Evolutionary conservation across 2,888 invertebrate species (phyloP).

Genomic region (Dasysyrphus albostriatus): DNA sequence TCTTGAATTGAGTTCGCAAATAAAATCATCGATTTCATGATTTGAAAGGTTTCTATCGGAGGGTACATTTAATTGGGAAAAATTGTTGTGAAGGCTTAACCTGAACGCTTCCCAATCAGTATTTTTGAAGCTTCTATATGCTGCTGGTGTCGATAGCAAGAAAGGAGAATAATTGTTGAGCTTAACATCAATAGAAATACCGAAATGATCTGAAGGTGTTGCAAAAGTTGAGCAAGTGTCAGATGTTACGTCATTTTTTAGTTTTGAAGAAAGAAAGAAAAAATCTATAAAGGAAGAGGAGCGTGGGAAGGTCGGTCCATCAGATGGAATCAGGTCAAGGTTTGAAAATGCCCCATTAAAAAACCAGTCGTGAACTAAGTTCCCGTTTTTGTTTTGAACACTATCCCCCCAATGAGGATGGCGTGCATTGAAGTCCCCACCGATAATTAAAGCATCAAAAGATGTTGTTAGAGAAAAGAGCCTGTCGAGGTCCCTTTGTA

Average conservation of each 20-base stretch:
- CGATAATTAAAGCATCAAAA: constrained; percentile 1
- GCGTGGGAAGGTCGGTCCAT: constrained; percentile 16
- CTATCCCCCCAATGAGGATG: constrained; percentile 22
- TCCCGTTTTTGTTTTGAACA: constrained; percentile 4
- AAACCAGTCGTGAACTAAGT: constrained; percentile 10
- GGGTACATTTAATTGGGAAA: not conserved
- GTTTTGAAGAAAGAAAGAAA: constrained; percentile 10
- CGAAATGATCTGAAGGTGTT: too few relatives aligned
- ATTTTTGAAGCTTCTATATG: not conserved
- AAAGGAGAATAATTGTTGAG: constrained; percentile 1
- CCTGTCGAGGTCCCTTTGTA: not conserved
- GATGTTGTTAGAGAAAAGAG: not conserved
- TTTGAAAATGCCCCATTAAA: constrained; percentile 15
- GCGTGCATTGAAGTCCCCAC: not conserved
- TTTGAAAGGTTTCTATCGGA: not conserved
- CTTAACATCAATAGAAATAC: not conserved
- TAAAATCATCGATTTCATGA: not conserved
- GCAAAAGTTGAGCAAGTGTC: not conserved
- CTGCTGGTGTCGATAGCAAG: not conserved
- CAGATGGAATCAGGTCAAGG: constrained; percentile 20
- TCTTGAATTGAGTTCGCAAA: constrained; percentile 1
- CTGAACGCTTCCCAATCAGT: constrained; percentile 20
- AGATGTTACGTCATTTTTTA: constrained; percentile 3
- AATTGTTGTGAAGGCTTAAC: not conserved
- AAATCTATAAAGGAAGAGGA: constrained; percentile 22